phyloP scores from a whole-genome alignment of 2,113 vertebrate genomes.

The Acinonyx jubatus region DNA sequence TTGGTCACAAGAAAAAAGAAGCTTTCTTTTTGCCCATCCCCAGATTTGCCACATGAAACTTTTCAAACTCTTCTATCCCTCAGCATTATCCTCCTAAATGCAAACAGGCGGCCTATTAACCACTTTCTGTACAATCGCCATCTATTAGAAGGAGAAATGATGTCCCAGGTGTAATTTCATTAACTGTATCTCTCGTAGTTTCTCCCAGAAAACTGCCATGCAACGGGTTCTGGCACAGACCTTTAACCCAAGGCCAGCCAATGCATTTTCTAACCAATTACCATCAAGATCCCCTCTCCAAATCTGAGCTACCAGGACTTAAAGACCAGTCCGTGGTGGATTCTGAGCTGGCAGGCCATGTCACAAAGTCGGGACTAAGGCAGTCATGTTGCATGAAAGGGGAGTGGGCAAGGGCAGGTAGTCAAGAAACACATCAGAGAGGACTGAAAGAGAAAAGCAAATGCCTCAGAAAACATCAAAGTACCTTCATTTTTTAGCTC shows the following conservation, averaged over 20 bases:
- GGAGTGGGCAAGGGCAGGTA: background rate
- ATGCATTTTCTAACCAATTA: background rate
- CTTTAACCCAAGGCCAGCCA: background rate
- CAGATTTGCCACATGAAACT: background rate
- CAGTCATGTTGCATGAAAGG: background rate
- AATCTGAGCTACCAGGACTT: background rate
- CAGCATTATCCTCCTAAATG: background rate
- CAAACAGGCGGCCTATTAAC: background rate
- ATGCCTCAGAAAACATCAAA: background rate
- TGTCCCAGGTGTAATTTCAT: background rate
- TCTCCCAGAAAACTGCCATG: background rate
- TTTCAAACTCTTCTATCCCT: background rate
- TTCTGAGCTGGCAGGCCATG: background rate
- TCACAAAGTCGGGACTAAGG: background rate
- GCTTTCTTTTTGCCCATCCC: background rate
- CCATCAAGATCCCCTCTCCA: background rate
- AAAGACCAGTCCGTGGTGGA: background rate
- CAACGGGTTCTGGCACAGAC: background rate
- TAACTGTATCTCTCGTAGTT: background rate
- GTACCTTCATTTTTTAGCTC: background rate
- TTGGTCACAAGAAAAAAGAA: background rate
- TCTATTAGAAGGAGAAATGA: background rate
- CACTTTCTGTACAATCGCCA: background rate
- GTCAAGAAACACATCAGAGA: background rate
- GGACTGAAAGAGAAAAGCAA: background rate